Evolutionary conservation across 1,140 invertebrate genomes (phyloP).

Genomic region (Drosophila mauritiana): DNA sequence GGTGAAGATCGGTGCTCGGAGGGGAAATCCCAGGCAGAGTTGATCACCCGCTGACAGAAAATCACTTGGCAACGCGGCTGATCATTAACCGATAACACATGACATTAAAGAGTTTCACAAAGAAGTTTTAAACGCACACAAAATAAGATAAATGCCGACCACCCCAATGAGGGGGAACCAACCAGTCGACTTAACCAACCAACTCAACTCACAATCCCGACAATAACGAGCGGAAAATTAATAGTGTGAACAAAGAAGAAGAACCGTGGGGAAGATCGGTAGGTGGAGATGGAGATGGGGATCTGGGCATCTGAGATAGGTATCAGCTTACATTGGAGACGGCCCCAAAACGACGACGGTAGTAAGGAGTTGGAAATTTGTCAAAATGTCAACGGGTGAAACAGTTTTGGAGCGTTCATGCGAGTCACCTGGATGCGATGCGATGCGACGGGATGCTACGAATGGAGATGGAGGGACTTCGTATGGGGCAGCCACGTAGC

Average conservation of each 20-base stretch:
- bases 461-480: slow-evolving; percentile 1
- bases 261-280: slow-evolving; percentile 5
- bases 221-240: slow-evolving; percentile 81
- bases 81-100: slow-evolving; percentile 84
- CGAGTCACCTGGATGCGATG: slow-evolving; percentile 11
- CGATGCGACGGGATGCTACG: slow-evolving; percentile 7
- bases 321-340: slow-evolving; percentile 75
- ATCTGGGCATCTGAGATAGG: slow-evolving; percentile 72
- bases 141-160: slow-evolving; percentile 83
- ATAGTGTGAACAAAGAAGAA: slow-evolving; percentile 76
- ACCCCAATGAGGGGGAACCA: slow-evolving; percentile 62
- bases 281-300: slow-evolving; percentile 50
- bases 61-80: slow-evolving; percentile 79
- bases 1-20: background rate
- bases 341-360: slow-evolving; percentile 34
- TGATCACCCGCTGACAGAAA: slow-evolving; percentile 79
- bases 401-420: slow-evolving; percentile 60
- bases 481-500: slow-evolving; percentile 58
- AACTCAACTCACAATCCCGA: slow-evolving; percentile 13
- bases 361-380: slow-evolving; percentile 79
- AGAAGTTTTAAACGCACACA: slow-evolving; percentile 75
- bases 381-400: slow-evolving; percentile 84
- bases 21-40: slow-evolving; percentile 3
- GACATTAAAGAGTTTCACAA: slow-evolving; percentile 79
- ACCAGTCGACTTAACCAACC: slow-evolving; percentile 1